Percentiles rank a stretch among this genome's conserved stretches.
These are phyloP conservation scores for Tetanocera ferruginea DNA, from an alignment of 2,888 invertebrate genomes.

Conservation along the genomic window DNA sequence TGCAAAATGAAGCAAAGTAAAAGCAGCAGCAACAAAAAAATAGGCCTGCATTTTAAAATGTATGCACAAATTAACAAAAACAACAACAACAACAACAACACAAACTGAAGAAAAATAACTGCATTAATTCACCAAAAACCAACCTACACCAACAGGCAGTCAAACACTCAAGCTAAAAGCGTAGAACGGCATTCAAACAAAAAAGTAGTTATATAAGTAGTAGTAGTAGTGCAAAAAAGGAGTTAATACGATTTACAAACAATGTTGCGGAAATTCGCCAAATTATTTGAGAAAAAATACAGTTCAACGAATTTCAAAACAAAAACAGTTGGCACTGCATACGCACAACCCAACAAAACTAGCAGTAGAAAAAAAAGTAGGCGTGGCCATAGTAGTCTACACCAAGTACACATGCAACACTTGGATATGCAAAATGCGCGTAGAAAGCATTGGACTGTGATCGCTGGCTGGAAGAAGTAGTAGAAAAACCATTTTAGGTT, in stretches of 20 bases:
- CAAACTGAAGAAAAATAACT: neutral
- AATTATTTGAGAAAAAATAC: constrained; percentile 36
- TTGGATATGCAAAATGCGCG: neutral
- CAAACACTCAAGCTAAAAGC: neutral
- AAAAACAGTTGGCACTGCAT: constrained; percentile 16
- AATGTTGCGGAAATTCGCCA: constrained; percentile 40
- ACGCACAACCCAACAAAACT: neutral
- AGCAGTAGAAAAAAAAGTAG: constrained; percentile 24
- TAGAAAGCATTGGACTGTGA: constrained; percentile 33
- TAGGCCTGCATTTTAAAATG: neutral
- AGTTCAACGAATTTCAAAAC: constrained; percentile 41
- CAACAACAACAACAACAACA: constrained; percentile 15
- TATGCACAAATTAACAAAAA: constrained; percentile 23
- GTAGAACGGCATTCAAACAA: neutral
- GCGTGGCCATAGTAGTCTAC: constrained; percentile 10
- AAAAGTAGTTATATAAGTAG: neutral
- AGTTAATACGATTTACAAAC: neutral
- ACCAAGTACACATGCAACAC: neutral
- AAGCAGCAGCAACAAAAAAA: neutral
- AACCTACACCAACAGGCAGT: neutral
- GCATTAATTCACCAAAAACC: neutral
- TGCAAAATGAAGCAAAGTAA: neutral
- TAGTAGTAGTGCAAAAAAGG: neutral
- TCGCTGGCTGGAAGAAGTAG: constrained; percentile 25
- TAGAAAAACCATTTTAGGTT: neutral